Percentiles rank a stretch among this genome's conserved stretches.
Conservation (phyloP, 2,888 invertebrate species). For the Drosophila kokeensis region DNA sequence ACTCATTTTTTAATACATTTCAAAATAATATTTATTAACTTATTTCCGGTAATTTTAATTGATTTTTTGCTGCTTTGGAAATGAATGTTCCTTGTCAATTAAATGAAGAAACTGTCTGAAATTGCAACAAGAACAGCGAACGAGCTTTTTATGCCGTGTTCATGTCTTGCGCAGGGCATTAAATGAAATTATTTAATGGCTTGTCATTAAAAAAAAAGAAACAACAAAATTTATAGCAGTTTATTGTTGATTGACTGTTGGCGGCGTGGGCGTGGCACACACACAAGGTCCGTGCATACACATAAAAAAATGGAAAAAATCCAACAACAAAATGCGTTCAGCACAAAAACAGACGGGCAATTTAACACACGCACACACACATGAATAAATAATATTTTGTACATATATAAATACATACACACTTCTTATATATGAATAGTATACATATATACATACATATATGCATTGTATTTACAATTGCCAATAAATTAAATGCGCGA, state of each 20-base stretch:
- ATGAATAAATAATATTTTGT: slow-evolving; percentile 67
- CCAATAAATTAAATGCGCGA: slow-evolving; percentile 57
- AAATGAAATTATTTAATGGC: slow-evolving; percentile 80
- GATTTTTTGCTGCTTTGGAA: slow-evolving; percentile 14
- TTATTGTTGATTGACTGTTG: slow-evolving; percentile 64
- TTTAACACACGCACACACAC: slow-evolving; percentile 13
- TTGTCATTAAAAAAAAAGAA: slow-evolving; percentile 71
- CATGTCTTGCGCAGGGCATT: slow-evolving; percentile 65
- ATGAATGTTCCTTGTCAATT: slow-evolving; percentile 40
- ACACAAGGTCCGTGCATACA: slow-evolving; percentile 14
- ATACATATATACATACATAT: slow-evolving; percentile 47
- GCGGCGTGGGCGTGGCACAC: slow-evolving; percentile 39
- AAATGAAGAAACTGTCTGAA: slow-evolving; percentile 54
- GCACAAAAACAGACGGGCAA: slow-evolving; percentile 17
- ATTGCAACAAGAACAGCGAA: slow-evolving; percentile 23
- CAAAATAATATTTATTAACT: slow-evolving; percentile 11
- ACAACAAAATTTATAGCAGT: slow-evolving; percentile 14
- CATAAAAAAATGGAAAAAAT: slow-evolving; percentile 7
- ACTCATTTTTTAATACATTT: slow-evolving; percentile 17
- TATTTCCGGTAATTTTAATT: slow-evolving; percentile 12
- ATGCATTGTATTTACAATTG: slow-evolving; percentile 61
- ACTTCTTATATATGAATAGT: slow-evolving; percentile 41
- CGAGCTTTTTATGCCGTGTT: slow-evolving; percentile 51
- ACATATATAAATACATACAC: slow-evolving; percentile 30
- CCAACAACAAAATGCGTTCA: slow-evolving; percentile 40